A percentile compares a stretch with the other conserved stretches of the same genome.
Evolutionary conservation across 2,888 invertebrate species (phyloP).

Genomic region (Harpalus rufipes): DNA sequence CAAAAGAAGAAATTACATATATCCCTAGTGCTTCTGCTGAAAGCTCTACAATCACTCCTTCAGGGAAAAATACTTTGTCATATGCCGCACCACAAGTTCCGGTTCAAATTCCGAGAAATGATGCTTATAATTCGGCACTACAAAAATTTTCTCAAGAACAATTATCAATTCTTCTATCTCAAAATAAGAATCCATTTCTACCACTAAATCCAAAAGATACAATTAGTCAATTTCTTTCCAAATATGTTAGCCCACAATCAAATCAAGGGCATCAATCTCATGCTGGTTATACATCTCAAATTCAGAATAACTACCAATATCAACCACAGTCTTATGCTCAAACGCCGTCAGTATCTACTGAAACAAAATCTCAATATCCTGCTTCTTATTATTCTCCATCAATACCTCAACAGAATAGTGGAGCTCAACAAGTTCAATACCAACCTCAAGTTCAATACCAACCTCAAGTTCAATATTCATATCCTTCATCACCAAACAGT

Average conservation of each 20-base stretch:
- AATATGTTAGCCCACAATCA: background rate
- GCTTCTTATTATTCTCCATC: slow-evolving; percentile 20
- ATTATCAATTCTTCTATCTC: slow-evolving; percentile 53
- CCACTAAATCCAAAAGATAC: slow-evolving; percentile 39
- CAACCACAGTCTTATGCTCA: slow-evolving; percentile 10
- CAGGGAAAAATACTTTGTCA: slow-evolving; percentile 4
- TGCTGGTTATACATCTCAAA: background rate
- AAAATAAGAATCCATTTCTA: slow-evolving; percentile 61
- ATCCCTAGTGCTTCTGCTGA: background rate
- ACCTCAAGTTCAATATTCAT: slow-evolving; percentile 21
- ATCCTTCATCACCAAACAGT: background rate
- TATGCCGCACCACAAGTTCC: slow-evolving; percentile 3
- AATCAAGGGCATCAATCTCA: background rate
- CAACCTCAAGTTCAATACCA: slow-evolving; percentile 23
- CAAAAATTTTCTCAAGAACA: slow-evolving; percentile 50
- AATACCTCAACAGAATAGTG: background rate
- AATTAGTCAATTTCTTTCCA: slow-evolving; percentile 14
- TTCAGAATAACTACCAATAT: slow-evolving; percentile 22
- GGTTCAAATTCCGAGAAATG: background rate
- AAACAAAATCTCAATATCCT: slow-evolving; percentile 38
- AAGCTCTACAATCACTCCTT: background rate
- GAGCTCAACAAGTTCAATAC: slow-evolving; percentile 25
- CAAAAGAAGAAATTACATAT: slow-evolving; percentile 20
- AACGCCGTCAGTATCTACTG: slow-evolving; percentile 2
- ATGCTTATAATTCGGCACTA: background rate